Base-by-base conservation (phyloP, 2,797 vertebrate genomes). In the Carapus acus region DNA sequence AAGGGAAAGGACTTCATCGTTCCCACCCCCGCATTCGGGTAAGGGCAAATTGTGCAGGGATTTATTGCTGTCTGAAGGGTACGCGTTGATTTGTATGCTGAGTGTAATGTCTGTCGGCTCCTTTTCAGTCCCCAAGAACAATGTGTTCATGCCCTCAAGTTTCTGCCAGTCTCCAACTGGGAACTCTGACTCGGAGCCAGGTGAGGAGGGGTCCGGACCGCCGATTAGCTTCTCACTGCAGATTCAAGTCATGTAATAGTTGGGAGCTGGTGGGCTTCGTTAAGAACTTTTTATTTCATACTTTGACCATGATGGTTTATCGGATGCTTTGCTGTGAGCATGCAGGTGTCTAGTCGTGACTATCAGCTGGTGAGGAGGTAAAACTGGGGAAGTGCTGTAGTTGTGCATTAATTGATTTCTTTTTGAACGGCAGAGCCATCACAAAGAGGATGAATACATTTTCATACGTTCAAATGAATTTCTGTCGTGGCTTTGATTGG, bases 131-230 rank as follows among this genome's bases (percentile, higher is more conserved):
- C 88, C 93, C 76, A 96, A 96, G 88, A 94, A 93, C 90, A 97
- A 94, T 87, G 93, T 98, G 71, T 96, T 96, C 82, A 95, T 96
- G 94, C 94, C 93, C 72, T 93, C 93, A 67, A 93, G 89, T 88
- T 92, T 98, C 87, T 94, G 92, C 74, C 93, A 96, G 80, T 92
- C 93, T 61, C 93, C 94, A 31, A 86, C 93, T 66, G 92, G 91
- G 81, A 95, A 94, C 85, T 95, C 93, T 43, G 93, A 97, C 82
- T 97, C 94, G 7, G 94, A 95, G 73, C 91, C 92, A 89, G 92
- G 95, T 96, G 76, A 89, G n/a, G n/a, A n/a, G 84, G 29, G 52
- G 54, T 66, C 58, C 8, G 53, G 41, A 71, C 43, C 31, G 42
- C 49, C 24, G 14, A 15, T 47, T 67, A 20, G 34, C 34, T 3